These are phyloP conservation scores for Diloba caeruleocephala DNA, from an alignment of 2,888 invertebrate species.

Conservation along the genomic window DNA sequence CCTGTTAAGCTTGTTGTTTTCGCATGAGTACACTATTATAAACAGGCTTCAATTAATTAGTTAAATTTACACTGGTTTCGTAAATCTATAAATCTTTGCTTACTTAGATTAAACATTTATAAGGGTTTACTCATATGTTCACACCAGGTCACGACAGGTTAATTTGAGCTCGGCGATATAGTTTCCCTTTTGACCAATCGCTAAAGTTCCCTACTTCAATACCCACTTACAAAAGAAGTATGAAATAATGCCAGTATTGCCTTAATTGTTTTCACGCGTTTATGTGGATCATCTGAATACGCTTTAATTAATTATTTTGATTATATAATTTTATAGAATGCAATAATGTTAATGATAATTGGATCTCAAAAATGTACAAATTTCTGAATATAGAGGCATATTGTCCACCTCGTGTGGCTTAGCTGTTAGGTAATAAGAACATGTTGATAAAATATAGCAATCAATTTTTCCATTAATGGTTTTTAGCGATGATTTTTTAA, in stretches of 20 bases:
- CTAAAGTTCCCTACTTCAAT: constrained; percentile 38
- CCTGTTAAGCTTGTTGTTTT: constrained; percentile 33
- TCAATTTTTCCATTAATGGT: constrained; percentile 75
- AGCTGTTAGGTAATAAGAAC: constrained; percentile 75
- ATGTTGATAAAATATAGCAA: constrained; percentile 72
- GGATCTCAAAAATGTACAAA: constrained; percentile 81
- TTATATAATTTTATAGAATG: constrained; percentile 63
- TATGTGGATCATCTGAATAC: constrained; percentile 57
- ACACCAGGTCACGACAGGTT: constrained; percentile 25
- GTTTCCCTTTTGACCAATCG: constrained; percentile 39
- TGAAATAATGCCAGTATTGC: constrained; percentile 71
- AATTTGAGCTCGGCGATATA: constrained; percentile 25
- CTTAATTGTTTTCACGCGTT: constrained; percentile 63
- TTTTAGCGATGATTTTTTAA: constrained; percentile 76
- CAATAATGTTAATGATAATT: constrained; percentile 63
- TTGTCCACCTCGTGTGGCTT: constrained; percentile 64
- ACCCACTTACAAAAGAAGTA: constrained; percentile 21
- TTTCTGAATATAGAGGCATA: constrained; percentile 52
- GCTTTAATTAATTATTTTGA: constrained; percentile 54
- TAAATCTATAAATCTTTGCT: constrained; percentile 20
- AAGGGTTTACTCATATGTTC: constrained; percentile 35
- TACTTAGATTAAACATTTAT: constrained; percentile 28
- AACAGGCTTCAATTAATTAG: constrained; percentile 40
- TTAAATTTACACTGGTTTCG: constrained; percentile 26
- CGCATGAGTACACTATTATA: constrained; percentile 44